phyloP scores from a whole-genome alignment of 2,888 invertebrate genomes.

The Ormyrus thymus region DNA sequence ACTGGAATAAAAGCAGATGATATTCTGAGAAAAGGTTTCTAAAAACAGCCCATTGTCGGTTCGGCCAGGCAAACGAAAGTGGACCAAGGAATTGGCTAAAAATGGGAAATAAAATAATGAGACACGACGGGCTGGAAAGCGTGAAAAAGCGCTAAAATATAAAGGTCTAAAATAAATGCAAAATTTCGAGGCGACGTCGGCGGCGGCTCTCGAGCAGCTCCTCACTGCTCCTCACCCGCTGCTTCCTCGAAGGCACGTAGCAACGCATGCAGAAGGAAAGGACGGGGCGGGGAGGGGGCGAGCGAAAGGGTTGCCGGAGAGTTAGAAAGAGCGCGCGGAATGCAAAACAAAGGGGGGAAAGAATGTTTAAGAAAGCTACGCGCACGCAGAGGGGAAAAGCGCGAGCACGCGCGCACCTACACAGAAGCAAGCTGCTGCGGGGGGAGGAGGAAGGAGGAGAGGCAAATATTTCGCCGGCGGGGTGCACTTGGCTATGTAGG shows the following conservation, averaged over 20 bases:
- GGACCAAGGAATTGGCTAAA: no score
- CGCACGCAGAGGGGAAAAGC: background rate
- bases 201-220: background rate
- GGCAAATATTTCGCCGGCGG: background rate
- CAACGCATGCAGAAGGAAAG: background rate
- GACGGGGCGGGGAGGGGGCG: background rate
- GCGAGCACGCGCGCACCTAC: slow-evolving; percentile 15
- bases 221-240: background rate
- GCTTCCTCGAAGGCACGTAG: background rate
- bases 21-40: no score
- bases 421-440: slow-evolving; percentile 18
- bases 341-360: slow-evolving; percentile 33
- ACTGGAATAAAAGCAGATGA: no score
- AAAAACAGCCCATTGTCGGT: no score
- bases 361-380: slow-evolving; percentile 44
- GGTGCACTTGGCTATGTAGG: background rate
- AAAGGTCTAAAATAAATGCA: slow-evolving; percentile 44
- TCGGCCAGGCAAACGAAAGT: no score
- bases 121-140: background rate
- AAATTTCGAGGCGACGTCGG: slow-evolving; percentile 2
- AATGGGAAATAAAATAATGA: no score
- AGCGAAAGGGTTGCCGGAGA: background rate
- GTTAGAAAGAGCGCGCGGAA: slow-evolving; percentile 19
- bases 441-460: background rate
- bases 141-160: slow-evolving; percentile 6